Conservation (phyloP, 2,888 invertebrate species). For the Athetis lepigone region DNA sequence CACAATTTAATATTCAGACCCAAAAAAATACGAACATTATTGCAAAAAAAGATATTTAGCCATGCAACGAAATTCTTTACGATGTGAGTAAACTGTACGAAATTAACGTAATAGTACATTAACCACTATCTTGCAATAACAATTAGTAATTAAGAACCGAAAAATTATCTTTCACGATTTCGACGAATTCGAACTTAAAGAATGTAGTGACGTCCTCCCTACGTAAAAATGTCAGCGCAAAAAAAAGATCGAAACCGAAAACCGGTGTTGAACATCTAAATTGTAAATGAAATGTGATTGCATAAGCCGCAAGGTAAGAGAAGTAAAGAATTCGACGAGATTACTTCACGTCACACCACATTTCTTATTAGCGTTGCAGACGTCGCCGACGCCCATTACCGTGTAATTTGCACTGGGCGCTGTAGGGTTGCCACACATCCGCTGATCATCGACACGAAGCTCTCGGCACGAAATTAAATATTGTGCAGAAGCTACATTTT, state of each 20-base stretch:
- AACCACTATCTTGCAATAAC: constrained; percentile 32
- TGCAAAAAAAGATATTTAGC: constrained; percentile 20
- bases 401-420: constrained; percentile 51
- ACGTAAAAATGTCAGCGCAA: constrained; percentile 1
- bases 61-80: constrained; percentile 29
- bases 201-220: constrained; percentile 7
- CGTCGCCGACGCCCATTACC: constrained; percentile 45
- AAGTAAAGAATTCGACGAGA: constrained; percentile 45
- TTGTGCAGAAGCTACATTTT: neutral
- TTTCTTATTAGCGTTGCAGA: constrained; percentile 58
- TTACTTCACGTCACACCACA: constrained; percentile 46
- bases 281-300: constrained; percentile 50
- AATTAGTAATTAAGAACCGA: constrained; percentile 16
- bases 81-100: constrained; percentile 17
- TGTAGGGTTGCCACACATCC: constrained; percentile 46
- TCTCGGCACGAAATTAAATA: constrained; percentile 8
- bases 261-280: constrained; percentile 45
- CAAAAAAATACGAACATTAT: constrained; percentile 31
- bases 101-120: constrained; percentile 27
- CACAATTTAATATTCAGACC: constrained; percentile 21
- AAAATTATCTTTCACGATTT: constrained; percentile 13
- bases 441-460: neutral
- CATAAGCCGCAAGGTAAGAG: constrained; percentile 36
- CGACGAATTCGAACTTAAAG: neutral
- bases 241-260: constrained; percentile 16